Evolutionary conservation across 2,797 vertebrate genomes (phyloP).

Genomic region (Gouania willdenowi): DNA sequence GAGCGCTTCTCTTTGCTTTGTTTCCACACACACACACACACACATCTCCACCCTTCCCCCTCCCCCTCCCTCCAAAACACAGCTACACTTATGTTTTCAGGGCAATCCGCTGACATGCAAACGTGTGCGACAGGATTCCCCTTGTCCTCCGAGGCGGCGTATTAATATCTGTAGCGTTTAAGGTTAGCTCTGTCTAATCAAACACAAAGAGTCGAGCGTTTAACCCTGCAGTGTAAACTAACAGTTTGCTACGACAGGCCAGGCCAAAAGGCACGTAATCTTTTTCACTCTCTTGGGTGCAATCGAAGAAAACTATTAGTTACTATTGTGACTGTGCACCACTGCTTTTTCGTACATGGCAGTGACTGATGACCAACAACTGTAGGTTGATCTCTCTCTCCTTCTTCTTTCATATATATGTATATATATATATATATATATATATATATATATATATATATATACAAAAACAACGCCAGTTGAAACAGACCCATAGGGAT

Average conservation of each 20-base stretch:
- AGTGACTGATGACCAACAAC: conserved; percentile 56
- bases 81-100: no score
- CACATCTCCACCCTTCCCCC: conserved; percentile 10
- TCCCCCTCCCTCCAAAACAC: conserved; percentile 1
- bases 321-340: conserved; percentile 46
- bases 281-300: conserved; percentile 38
- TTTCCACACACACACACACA: conserved; percentile 16
- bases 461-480: no score
- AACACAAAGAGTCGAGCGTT: conserved; percentile 56
- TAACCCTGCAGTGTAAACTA: conserved; percentile 25
- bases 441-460: no score
- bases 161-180: conserved; percentile 64
- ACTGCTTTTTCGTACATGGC: conserved; percentile 50
- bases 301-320: conserved; percentile 66
- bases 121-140: conserved; percentile 23
- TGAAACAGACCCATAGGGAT: no score
- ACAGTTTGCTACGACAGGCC: neutral
- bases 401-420: no score
- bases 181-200: conserved; percentile 65
- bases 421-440: no score
- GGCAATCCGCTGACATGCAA: conserved; percentile 49
- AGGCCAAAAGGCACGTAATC: conserved; percentile 33
- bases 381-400: conserved; percentile 8
- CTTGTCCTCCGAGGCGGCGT: conserved; percentile 31
- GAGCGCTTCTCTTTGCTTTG: conserved; percentile 19